phyloP scores from a whole-genome alignment of 2,888 invertebrate genomes.

The Antheraea assamensis region DNA sequence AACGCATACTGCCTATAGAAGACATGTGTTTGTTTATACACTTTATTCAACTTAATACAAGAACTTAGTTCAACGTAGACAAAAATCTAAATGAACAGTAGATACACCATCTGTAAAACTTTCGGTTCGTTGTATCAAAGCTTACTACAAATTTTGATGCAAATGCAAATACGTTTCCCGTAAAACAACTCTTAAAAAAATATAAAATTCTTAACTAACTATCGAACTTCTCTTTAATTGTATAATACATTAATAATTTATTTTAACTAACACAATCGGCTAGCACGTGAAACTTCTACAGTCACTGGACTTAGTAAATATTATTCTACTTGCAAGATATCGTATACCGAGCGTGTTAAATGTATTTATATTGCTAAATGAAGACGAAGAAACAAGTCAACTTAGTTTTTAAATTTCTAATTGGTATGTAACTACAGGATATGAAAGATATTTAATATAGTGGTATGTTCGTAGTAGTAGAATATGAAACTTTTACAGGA shows the following conservation, averaged over 20 bases:
- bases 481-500: not conserved
- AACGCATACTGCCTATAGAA: not conserved
- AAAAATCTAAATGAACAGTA: no score
- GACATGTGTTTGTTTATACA: not conserved
- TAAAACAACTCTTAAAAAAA: not conserved
- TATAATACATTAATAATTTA: not conserved
- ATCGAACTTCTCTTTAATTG: not conserved
- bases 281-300: not conserved
- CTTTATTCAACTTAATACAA: not conserved
- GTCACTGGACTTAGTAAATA: not conserved
- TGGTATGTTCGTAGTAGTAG: no score
- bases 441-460: no score
- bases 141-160: not conserved
- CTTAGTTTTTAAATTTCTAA: not conserved
- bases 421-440: not conserved
- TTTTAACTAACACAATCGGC: not conserved
- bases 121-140: not conserved
- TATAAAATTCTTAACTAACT: not conserved
- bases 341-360: not conserved
- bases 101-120: not conserved
- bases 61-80: not conserved
- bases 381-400: not conserved
- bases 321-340: no score
- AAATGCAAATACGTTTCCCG: not conserved
- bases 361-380: not conserved